Conservation (phyloP, 2,113 vertebrate species). For the Pomatostomus ruficeps region DNA sequence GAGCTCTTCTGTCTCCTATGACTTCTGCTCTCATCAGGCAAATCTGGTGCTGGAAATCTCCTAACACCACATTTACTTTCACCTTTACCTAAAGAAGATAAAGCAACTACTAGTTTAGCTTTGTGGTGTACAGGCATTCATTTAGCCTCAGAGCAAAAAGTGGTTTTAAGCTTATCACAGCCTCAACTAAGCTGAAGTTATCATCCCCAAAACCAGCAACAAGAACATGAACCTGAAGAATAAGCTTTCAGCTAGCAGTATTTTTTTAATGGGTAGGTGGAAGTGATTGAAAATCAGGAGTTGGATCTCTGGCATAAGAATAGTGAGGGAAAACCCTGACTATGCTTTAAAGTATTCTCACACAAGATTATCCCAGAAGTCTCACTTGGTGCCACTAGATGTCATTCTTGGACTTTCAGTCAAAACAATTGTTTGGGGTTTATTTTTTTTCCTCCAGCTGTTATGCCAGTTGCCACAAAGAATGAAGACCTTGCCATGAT, state of each 20-base stretch:
- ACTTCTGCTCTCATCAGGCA: background rate
- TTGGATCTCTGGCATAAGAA: background rate
- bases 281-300: background rate
- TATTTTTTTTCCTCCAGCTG: background rate
- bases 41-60: background rate
- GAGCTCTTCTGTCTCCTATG: background rate
- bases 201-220: background rate
- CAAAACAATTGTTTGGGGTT: background rate
- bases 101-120: background rate
- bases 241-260: background rate
- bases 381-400: conserved; percentile 38
- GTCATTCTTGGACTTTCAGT: conserved; percentile 53
- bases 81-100: background rate
- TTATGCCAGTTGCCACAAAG: background rate
- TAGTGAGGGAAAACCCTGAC: background rate
- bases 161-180: background rate
- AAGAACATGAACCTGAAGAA: background rate
- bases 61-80: background rate
- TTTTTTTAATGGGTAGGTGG: background rate
- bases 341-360: background rate
- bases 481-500: background rate
- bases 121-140: background rate
- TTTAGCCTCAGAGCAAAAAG: background rate
- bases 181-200: background rate
- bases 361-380: background rate